phyloP scores from a whole-genome alignment of 2,888 invertebrate genomes.

The Lepidocyrtinus sp. region DNA sequence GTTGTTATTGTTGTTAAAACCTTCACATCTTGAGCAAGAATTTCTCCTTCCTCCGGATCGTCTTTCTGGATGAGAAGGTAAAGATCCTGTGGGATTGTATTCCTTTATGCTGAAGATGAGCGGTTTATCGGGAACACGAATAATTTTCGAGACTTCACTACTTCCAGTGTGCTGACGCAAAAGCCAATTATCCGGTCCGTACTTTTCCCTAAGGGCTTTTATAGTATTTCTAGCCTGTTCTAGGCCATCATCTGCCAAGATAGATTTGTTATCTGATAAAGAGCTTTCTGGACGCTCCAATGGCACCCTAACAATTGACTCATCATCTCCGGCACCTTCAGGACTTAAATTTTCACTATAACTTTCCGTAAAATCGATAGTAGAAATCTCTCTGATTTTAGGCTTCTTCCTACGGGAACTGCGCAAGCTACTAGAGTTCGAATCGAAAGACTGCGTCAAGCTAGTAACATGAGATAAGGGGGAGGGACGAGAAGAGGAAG shows the following conservation, averaged over 20 bases:
- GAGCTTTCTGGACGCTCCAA: constrained; percentile 47
- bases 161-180: constrained; percentile 65
- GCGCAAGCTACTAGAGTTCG: constrained; percentile 65
- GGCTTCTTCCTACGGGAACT: constrained; percentile 69
- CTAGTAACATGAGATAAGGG: constrained; percentile 62
- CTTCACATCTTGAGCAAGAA: constrained; percentile 54
- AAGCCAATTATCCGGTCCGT: constrained; percentile 68
- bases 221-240: constrained; percentile 58
- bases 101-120: constrained; percentile 26
- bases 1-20: constrained; percentile 29
- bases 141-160: constrained; percentile 64
- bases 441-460: constrained; percentile 69
- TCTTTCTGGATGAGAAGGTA: constrained; percentile 46
- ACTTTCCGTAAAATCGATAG: constrained; percentile 54
- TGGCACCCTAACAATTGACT: constrained; percentile 52
- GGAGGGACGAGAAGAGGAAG: constrained; percentile 43
- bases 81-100: constrained; percentile 39
- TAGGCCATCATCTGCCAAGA: constrained; percentile 38
- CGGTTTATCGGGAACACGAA: constrained; percentile 64
- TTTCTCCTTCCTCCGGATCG: constrained; percentile 39
- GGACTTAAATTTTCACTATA: constrained; percentile 49
- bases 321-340: constrained; percentile 37
- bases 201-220: constrained; percentile 65
- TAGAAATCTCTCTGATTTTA: constrained; percentile 67
- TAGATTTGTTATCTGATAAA: constrained; percentile 39